A percentile compares a stretch with the other conserved stretches of the same genome.
Evolutionary conservation across 37 sponge, comb jelly and placozoan genomes (phyloP).

Genomic region (Ephydatia muelleri): DNA sequence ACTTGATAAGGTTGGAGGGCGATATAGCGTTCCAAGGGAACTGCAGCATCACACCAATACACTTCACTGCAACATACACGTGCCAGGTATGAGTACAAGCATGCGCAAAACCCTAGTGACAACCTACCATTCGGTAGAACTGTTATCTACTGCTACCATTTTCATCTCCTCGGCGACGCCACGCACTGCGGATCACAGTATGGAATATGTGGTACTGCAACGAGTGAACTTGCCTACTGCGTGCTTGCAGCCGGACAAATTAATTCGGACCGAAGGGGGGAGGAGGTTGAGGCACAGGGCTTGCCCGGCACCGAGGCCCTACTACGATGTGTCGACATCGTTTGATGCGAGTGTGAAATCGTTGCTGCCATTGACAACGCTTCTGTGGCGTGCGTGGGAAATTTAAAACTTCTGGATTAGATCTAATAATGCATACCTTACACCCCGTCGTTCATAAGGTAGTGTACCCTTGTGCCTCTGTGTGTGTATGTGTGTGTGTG

Average conservation of each 20-base stretch:
- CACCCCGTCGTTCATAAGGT: not conserved
- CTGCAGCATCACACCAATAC: constrained; percentile 61
- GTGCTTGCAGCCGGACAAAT: constrained; percentile 61
- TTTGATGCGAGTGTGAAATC: not conserved
- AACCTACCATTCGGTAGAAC: constrained; percentile 50
- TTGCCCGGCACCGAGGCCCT: not conserved
- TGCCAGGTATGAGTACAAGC: not conserved
- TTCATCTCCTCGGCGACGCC: constrained; percentile 62
- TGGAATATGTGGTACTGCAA: not conserved
- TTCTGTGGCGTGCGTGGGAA: not conserved
- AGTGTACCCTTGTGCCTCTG: not conserved
- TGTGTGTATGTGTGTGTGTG: not conserved
- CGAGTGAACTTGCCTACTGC: constrained; percentile 57
- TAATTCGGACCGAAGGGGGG: constrained; percentile 25
- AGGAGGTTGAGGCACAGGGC: not conserved
- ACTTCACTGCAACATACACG: constrained; percentile 49
- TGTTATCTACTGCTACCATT: constrained; percentile 37
- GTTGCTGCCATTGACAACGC: not conserved
- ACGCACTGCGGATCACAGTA: constrained; percentile 11
- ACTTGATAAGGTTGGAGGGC: constrained; percentile 79
- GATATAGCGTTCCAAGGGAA: constrained; percentile 46
- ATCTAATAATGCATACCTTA: not conserved
- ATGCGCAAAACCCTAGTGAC: not conserved
- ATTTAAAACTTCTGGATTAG: not conserved
- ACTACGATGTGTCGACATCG: not conserved